These are phyloP conservation scores for Oxyteleia sp. DNA, from an alignment of 2,888 invertebrate species.

Conservation along the genomic window DNA sequence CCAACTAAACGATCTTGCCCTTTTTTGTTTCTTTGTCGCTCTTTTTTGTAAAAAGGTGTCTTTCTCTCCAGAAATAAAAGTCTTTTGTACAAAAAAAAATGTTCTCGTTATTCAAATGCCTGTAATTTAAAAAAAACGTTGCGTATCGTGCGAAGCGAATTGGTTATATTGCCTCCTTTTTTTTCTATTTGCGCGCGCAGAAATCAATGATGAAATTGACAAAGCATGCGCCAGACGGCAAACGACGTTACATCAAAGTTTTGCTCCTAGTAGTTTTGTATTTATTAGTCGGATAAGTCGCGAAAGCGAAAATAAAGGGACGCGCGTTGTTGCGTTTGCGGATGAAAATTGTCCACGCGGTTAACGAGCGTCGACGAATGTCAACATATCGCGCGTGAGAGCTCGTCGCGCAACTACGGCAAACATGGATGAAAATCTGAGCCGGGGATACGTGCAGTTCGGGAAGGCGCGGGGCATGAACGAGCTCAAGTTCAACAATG, in stretches of 20 bases:
- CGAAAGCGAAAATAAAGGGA: constrained; percentile 6
- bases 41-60: too few species aligned
- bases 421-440: constrained; percentile 90
- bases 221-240: constrained; percentile 84
- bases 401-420: neutral
- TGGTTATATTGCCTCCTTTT: constrained; percentile 22
- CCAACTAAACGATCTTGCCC: too few species aligned
- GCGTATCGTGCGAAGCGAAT: constrained; percentile 15
- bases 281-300: constrained; percentile 49
- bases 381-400: constrained; percentile 22
- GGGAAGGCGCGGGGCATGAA: constrained; percentile 90
- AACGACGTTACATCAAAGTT: constrained; percentile 55
- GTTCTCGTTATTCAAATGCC: neutral
- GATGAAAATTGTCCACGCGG: neutral
- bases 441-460: constrained; percentile 90
- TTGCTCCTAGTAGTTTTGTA: constrained; percentile 56
- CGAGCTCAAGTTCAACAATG: constrained; percentile 88
- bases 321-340: neutral
- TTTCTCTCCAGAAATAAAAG: too few species aligned
- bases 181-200: constrained; percentile 83
- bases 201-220: constrained; percentile 87
- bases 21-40: too few species aligned
- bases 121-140: constrained; percentile 24
- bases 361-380: constrained; percentile 29
- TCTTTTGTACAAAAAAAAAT: constrained; percentile 21